phyloP scores from a whole-genome alignment of 2,888 invertebrate species.

The Adela reaumurella region DNA sequence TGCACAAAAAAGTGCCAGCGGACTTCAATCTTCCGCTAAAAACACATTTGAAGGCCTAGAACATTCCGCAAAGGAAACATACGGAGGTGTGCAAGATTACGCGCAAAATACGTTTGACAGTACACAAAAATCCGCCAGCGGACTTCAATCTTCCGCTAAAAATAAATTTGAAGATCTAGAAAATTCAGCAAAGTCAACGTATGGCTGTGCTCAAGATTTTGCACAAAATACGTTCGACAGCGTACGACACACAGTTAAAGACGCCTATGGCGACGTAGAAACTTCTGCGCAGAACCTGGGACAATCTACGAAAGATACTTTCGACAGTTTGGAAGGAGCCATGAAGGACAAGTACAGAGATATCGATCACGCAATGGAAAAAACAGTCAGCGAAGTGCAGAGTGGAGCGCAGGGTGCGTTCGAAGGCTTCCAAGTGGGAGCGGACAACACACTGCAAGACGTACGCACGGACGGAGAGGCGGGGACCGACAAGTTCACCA shows the following conservation, averaged over 20 bases:
- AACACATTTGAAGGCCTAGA: constrained; percentile 47
- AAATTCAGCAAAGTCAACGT: not conserved
- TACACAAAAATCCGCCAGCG: no score
- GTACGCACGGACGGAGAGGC: constrained; percentile 28
- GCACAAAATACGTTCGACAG: no score
- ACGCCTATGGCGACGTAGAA: constrained; percentile 17
- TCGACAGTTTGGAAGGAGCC: constrained; percentile 29
- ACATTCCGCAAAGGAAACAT: constrained; percentile 33
- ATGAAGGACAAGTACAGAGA: not conserved
- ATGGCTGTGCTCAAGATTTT: no score
- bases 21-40: constrained; percentile 42
- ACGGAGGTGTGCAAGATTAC: constrained; percentile 13
- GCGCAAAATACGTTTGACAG: not conserved
- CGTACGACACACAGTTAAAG: no score
- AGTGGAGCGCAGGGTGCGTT: constrained; percentile 15
- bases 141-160: no score
- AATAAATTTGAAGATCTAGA: not conserved
- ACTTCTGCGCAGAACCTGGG: constrained; percentile 12
- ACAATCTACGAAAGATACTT: constrained; percentile 24
- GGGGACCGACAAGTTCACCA: constrained; percentile 41
- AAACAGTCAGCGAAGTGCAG: not conserved
- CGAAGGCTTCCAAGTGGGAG: constrained; percentile 45
- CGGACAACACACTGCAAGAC: constrained; percentile 43
- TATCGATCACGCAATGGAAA: not conserved
- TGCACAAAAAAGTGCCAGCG: no score